Base-by-base conservation (phyloP, 2,888 invertebrate species). In the Agrotis clavis region DNA sequence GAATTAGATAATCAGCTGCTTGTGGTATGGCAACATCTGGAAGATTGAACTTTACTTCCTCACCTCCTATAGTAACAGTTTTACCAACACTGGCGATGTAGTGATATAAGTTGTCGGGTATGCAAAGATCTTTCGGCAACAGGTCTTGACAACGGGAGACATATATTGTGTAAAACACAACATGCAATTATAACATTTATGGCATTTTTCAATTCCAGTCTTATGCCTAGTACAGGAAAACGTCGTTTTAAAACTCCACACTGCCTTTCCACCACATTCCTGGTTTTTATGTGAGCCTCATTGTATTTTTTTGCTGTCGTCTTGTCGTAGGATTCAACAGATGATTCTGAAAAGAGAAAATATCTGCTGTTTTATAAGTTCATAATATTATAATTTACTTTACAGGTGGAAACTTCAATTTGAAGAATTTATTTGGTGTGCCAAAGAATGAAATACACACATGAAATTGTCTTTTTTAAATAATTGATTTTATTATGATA, bases 301-400 rank as follows among this genome's bases (percentile, higher is more conserved):
- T 61, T 67, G 45, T 67, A 67, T 61, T 67, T 61, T 67, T 60
- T 60, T 60, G 51, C 14, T 67, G 60, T 5, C 67, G 41, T 67
- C 50, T 60, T n/a, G 51, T 60, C 0, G 67, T 25, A 9, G 60
- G 16, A 51, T 67, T 59, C 59, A 67, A 50, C 14, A 57, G 57
- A 57, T n/a, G 35, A 57, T 5, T 3, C n/a, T 57, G 57, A 57
- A 57, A 57, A 35, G 30, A n/a, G 30, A n/a, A 30, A n/a, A 11
- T 9, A 13, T 13, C 30, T 18, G 30, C 21, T 61, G 48, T 14
- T 50, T 62, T 30, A 35, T 4, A 14, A 63, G 30, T 50, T 4
- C 35, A 3, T 30, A 35, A 16, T 1, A 30, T 62, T 30, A 62
- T 25, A 21, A 48, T 45, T 62, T 62, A 30, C 25, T 60, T 64